phyloP scores from a whole-genome alignment of 2,888 invertebrate species.

The Ectobius pallidus region DNA sequence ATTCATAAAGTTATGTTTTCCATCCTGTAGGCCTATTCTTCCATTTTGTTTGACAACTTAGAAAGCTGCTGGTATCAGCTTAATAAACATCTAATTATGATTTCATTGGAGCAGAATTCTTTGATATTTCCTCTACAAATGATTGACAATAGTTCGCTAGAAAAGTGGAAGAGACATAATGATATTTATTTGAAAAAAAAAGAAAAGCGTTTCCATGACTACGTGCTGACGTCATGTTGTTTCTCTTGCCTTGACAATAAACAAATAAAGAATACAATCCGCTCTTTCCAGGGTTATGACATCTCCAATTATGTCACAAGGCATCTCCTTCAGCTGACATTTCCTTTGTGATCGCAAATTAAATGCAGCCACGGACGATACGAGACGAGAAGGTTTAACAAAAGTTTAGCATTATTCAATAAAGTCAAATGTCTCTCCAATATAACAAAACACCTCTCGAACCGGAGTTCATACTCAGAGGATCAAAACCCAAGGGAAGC shows the following conservation, averaged over 20 bases:
- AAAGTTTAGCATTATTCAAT: neutral
- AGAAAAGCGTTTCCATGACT: neutral
- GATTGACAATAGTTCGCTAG: too few relatives aligned
- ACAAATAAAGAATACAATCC: conserved; percentile 4
- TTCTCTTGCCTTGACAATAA: neutral
- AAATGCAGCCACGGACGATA: neutral
- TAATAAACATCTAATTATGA: too few relatives aligned
- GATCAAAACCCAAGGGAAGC: too few relatives aligned
- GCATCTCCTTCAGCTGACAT: conserved; percentile 7
- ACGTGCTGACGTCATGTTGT: conserved; percentile 1
- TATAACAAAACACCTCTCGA: too few relatives aligned
- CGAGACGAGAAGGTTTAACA: neutral
- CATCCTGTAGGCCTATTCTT: too few relatives aligned
- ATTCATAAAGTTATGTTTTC: too few relatives aligned
- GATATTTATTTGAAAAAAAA: neutral
- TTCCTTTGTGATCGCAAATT: neutral
- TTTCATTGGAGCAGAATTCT: too few relatives aligned
- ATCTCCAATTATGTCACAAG: neutral
- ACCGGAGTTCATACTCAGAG: too few relatives aligned
- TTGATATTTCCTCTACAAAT: too few relatives aligned
- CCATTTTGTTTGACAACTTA: too few relatives aligned
- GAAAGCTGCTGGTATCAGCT: too few relatives aligned
- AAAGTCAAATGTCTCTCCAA: neutral
- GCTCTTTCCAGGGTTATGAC: neutral
- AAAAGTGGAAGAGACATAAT: too few relatives aligned